A percentile compares a stretch with the other conserved stretches of the same genome.
Evolutionary conservation across 2,888 invertebrate genomes (phyloP).

Genomic region (Rhingia rostrata): DNA sequence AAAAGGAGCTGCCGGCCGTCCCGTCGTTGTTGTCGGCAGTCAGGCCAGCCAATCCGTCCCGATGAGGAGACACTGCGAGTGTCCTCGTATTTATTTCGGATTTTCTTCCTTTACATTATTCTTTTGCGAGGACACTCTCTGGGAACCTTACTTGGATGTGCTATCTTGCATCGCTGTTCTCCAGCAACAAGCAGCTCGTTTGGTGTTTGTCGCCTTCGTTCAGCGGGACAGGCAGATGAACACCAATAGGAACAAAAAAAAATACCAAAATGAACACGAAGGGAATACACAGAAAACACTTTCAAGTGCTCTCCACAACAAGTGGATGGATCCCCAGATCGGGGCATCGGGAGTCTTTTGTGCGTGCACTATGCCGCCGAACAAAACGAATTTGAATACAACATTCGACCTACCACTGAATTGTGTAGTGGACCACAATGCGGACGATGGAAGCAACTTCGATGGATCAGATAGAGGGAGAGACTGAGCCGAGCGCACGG

Average conservation of each 20-base stretch:
- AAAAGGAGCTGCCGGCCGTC: conserved; percentile 62
- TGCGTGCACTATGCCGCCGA: conserved; percentile 73
- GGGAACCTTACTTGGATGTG: conserved; percentile 53
- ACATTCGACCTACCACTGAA: conserved; percentile 18
- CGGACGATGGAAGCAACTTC: conserved; percentile 23
- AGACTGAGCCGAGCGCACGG: conserved; percentile 6
- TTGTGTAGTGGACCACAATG: conserved; percentile 53
- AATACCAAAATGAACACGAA: not conserved
- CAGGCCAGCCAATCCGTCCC: conserved; percentile 51
- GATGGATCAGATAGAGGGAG: not conserved
- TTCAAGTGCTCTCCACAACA: conserved; percentile 69
- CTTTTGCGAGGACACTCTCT: conserved; percentile 25
- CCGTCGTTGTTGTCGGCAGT: conserved; percentile 39
- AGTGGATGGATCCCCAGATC: conserved; percentile 72
- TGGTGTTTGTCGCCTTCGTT: conserved; percentile 71
- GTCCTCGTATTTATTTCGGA: conserved; percentile 46
- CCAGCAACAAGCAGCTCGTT: conserved; percentile 61
- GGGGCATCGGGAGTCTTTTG: conserved; percentile 65
- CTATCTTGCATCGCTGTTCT: conserved; percentile 64
- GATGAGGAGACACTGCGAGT: conserved; percentile 47
- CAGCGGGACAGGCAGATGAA: conserved; percentile 62
- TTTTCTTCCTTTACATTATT: not conserved
- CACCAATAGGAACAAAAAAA: conserved; percentile 43
- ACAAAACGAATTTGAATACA: conserved; percentile 72
- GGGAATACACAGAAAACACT: conserved; percentile 53